phyloP scores from a whole-genome alignment of 2,888 invertebrate species.

The Orthosia cruda region DNA sequence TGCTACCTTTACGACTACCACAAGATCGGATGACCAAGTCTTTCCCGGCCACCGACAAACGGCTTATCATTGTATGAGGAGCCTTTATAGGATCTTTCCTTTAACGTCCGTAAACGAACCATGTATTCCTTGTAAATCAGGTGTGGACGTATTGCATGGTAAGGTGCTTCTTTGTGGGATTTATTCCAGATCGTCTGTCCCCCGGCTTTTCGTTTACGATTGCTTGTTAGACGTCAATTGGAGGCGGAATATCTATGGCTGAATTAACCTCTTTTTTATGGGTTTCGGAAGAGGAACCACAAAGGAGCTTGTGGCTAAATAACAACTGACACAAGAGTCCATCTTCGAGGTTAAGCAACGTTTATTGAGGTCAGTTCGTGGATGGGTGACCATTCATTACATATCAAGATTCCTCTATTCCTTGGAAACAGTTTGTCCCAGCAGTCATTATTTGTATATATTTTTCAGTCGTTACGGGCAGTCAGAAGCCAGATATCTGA shows the following conservation, averaged over 20 bases:
- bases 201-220: slow-evolving; percentile 5
- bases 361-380: too few relatives aligned
- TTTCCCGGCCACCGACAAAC: slow-evolving; percentile 21
- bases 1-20: slow-evolving; percentile 8
- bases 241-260: slow-evolving; percentile 9
- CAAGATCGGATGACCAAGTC: background rate
- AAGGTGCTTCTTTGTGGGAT: slow-evolving; percentile 32
- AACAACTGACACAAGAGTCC: too few relatives aligned
- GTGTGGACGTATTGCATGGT: slow-evolving; percentile 37
- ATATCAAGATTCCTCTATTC: too few relatives aligned
- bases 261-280: slow-evolving; percentile 16
- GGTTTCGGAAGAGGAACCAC: background rate
- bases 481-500: too few relatives aligned
- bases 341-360: too few relatives aligned
- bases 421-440: too few relatives aligned
- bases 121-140: slow-evolving; percentile 41
- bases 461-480: too few relatives aligned
- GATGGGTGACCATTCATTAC: too few relatives aligned
- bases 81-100: slow-evolving; percentile 3
- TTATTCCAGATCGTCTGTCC: slow-evolving; percentile 12
- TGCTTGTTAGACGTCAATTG: slow-evolving; percentile 33
- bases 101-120: slow-evolving; percentile 21
- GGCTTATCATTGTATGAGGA: slow-evolving; percentile 11
- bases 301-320: too few relatives aligned
- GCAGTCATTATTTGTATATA: too few relatives aligned